A percentile compares a stretch with the other conserved stretches of the same genome.
These are phyloP conservation scores for Drosophila miranda DNA, from an alignment of 1,140 invertebrate species.

Conservation along the genomic window DNA sequence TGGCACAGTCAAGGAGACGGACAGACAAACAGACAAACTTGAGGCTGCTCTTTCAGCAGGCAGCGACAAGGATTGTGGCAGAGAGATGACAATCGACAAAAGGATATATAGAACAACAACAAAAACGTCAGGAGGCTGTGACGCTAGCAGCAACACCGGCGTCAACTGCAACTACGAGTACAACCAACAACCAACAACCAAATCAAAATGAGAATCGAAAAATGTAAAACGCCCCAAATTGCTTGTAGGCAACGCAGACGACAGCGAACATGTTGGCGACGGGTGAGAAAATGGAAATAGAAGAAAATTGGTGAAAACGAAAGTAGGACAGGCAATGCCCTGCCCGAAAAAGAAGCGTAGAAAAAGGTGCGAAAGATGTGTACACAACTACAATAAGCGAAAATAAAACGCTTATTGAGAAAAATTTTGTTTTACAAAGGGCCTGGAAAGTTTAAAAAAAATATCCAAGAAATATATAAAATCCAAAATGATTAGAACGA, in stretches of 20 bases:
- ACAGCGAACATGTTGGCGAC: constrained; percentile 12
- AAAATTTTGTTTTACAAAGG: too few relatives aligned
- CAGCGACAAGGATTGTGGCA: neutral
- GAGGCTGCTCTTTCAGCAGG: neutral
- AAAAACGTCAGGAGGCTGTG: constrained; percentile 45
- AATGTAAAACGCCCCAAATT: constrained; percentile 72
- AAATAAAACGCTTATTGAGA: too few relatives aligned
- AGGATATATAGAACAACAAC: constrained; percentile 15
- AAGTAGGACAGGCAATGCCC: neutral
- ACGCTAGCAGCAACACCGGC: neutral
- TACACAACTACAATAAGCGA: too few relatives aligned
- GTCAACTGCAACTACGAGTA: neutral
- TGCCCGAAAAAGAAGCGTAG: too few relatives aligned
- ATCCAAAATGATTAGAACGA: too few relatives aligned
- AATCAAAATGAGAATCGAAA: constrained; percentile 70
- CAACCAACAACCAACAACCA: constrained; percentile 56
- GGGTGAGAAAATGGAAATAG: constrained; percentile 29
- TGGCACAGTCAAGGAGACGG: constrained; percentile 40
- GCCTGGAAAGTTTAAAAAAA: too few relatives aligned
- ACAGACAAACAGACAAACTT: constrained; percentile 20
- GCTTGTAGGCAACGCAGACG: constrained; percentile 51
- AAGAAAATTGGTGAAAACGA: constrained; percentile 2
- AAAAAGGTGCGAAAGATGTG: too few relatives aligned
- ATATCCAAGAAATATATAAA: too few relatives aligned
- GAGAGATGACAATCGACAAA: constrained; percentile 36